Evolutionary conservation across 64 coral and sea anemone species (phyloP).

Genomic region (Platygyra sinensis): DNA sequence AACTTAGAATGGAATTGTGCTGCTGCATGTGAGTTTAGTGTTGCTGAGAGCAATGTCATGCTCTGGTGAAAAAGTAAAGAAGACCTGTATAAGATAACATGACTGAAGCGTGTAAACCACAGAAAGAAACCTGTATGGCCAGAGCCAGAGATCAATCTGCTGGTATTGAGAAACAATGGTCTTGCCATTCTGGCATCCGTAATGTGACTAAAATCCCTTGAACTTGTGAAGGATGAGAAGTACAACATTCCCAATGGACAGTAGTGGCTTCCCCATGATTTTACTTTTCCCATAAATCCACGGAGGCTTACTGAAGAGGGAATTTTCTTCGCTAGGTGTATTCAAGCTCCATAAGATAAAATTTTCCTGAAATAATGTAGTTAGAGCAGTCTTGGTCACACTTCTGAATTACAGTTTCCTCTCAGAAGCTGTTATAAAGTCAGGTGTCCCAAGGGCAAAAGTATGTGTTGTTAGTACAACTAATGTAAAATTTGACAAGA

Average conservation of each 20-base stretch:
- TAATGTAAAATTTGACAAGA: neutral
- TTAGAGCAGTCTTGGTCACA: neutral
- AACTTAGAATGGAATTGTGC: constrained; percentile 9
- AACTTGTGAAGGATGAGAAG: constrained; percentile 39
- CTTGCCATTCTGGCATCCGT: constrained; percentile 14
- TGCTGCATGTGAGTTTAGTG: constrained; percentile 14
- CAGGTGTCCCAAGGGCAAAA: neutral
- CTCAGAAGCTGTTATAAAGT: neutral
- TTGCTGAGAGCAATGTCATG: constrained; percentile 6
- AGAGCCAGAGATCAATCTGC: neutral
- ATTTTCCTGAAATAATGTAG: neutral
- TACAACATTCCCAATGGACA: constrained; percentile 28
- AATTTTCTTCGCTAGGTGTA: no score
- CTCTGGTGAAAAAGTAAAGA: constrained; percentile 34
- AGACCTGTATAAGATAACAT: constrained; percentile 24
- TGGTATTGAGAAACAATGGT: constrained; percentile 50
- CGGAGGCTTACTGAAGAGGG: no score
- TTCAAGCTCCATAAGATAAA: neutral
- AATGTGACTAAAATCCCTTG: constrained; percentile 10
- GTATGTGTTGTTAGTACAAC: neutral
- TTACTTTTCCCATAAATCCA: no score
- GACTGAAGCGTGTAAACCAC: constrained; percentile 24
- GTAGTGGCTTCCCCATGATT: no score
- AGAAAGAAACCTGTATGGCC: constrained; percentile 34
- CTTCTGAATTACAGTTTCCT: neutral